Percentiles rank a stretch among this genome's conserved stretches.
Conservation (phyloP, 2,113 vertebrate species). For the Smithornis capensis region DNA sequence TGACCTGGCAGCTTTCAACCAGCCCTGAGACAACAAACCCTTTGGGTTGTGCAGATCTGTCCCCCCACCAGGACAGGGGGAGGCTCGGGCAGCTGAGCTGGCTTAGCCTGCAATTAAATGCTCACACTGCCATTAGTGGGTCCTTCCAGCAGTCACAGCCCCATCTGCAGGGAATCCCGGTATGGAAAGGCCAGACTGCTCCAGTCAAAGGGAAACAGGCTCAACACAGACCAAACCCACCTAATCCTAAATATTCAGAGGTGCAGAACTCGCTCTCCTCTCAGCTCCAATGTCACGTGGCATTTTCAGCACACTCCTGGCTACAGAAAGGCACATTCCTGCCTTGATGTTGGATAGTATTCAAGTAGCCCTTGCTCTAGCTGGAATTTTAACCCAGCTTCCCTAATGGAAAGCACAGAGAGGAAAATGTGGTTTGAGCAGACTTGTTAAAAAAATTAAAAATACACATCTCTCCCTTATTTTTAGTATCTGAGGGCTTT, state of each 20-base stretch:
- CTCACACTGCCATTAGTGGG: background rate
- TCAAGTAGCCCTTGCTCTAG: background rate
- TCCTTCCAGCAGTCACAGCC: background rate
- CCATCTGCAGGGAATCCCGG: background rate
- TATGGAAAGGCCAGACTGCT: background rate
- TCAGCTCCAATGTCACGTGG: rapidly evolving
- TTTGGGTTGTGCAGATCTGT: background rate
- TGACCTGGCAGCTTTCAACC: rapidly evolving
- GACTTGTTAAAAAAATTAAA: background rate
- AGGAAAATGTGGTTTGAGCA: conserved; percentile 14
- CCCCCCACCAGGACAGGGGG: background rate
- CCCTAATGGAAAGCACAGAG: conserved; percentile 2
- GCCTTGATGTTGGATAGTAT: background rate
- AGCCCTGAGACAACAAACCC: too few species aligned
- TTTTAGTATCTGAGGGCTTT: background rate
- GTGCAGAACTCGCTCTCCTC: background rate
- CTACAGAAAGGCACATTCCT: background rate
- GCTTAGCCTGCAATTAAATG: background rate
- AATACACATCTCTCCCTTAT: background rate
- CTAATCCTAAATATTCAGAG: background rate
- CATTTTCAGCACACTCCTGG: background rate
- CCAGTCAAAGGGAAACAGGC: background rate
- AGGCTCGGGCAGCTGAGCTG: background rate
- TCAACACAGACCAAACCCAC: background rate
- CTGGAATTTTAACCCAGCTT: background rate